phyloP scores from a whole-genome alignment of 2,797 vertebrate species.

The Acridotheres tristis region DNA sequence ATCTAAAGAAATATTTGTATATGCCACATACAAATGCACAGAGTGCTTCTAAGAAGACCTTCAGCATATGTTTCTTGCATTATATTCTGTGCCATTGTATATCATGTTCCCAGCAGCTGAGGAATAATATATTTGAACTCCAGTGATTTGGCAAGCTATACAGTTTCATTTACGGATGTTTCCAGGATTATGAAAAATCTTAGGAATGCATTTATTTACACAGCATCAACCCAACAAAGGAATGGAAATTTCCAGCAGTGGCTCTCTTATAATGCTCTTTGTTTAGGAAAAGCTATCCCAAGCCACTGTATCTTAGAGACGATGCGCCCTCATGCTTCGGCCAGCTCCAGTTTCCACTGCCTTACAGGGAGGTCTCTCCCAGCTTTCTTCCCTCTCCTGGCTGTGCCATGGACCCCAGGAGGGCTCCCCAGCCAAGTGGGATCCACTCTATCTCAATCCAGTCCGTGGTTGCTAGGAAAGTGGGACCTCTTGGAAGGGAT shows the following conservation, averaged over 20 bases:
- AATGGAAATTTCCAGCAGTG: slow-evolving; percentile 71
- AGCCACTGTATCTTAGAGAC: slow-evolving; percentile 69
- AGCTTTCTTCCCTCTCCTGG: background rate
- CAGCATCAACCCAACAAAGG: slow-evolving; percentile 65
- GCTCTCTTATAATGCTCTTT: slow-evolving; percentile 50
- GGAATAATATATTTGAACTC: slow-evolving; percentile 21
- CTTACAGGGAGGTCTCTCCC: background rate
- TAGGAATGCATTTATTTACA: slow-evolving; percentile 65
- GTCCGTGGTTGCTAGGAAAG: background rate
- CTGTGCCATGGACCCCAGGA: rapidly evolving
- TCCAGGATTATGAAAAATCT: slow-evolving; percentile 55
- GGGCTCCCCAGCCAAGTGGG: background rate
- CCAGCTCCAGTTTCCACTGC: background rate
- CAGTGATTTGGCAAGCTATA: slow-evolving; percentile 11
- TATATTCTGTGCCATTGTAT: slow-evolving; percentile 25
- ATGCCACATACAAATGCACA: background rate
- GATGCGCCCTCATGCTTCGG: background rate
- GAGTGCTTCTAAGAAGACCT: background rate
- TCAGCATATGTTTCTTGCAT: slow-evolving; percentile 32
- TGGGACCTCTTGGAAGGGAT: background rate
- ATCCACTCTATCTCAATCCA: background rate
- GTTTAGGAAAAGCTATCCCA: slow-evolving; percentile 59
- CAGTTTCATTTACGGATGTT: slow-evolving; percentile 11
- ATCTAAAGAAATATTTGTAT: slow-evolving; percentile 14
- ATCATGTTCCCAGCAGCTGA: background rate